These are phyloP conservation scores for Terrapene triunguis DNA, from an alignment of 2,113 vertebrate genomes.

Conservation along the genomic window DNA sequence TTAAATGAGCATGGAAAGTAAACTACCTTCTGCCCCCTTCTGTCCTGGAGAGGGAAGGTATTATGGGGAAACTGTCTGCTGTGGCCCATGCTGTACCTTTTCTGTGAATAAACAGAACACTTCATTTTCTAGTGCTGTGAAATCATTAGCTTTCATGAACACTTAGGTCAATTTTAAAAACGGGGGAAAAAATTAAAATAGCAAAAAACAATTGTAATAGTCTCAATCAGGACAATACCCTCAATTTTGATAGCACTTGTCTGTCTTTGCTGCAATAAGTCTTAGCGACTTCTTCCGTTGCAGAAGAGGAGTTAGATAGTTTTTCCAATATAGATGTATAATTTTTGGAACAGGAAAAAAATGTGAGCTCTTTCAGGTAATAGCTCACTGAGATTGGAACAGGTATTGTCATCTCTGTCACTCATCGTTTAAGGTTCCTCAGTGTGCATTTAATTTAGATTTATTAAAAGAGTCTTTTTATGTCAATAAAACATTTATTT, in stretches of 20 bases:
- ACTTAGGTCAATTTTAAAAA: not conserved
- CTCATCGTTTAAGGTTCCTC: not conserved
- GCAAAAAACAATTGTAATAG: not conserved
- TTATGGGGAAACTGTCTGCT: not conserved
- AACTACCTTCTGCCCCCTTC: not conserved
- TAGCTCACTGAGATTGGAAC: not conserved
- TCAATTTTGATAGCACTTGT: not conserved
- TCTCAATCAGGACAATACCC: not conserved
- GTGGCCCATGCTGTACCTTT: not conserved
- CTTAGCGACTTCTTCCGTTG: no score
- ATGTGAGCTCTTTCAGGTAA: not conserved
- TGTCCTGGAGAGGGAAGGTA: not conserved
- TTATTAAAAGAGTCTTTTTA: no score
- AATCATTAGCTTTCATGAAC: not conserved
- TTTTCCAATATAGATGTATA: not conserved
- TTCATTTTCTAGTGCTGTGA: not conserved
- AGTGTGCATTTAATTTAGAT: not conserved
- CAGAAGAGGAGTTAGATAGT: not conserved
- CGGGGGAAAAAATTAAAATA: not conserved
- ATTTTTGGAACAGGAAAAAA: not conserved
- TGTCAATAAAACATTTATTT: no score
- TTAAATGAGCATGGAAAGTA: not conserved
- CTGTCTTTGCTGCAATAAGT: not conserved
- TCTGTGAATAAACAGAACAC: not conserved
- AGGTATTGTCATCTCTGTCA: not conserved